Conservation (phyloP, 2,888 invertebrate species). For the Monopis laevigella region DNA sequence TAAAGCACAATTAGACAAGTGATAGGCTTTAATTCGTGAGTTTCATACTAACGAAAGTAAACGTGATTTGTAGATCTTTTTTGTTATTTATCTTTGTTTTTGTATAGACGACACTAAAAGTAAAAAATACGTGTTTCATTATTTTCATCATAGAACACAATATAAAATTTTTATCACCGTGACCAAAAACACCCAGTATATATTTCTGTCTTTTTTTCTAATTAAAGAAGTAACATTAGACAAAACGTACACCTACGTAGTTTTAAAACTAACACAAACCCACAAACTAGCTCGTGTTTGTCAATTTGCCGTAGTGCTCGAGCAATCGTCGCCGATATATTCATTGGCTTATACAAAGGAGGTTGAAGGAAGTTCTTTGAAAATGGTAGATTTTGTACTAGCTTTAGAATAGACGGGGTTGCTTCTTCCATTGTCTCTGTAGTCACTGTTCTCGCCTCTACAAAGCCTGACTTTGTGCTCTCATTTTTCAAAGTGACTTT, state of each 20-base stretch:
- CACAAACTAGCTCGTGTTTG: no score
- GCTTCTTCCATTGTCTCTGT: slow-evolving; percentile 27
- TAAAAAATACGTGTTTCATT: no score
- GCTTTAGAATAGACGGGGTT: slow-evolving; percentile 4
- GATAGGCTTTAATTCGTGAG: no score
- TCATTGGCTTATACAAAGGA: slow-evolving; percentile 2
- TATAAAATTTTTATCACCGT: no score
- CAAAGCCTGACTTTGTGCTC: slow-evolving; percentile 29
- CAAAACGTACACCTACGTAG: neutral
- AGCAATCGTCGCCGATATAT: neutral
- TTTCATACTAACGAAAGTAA: no score
- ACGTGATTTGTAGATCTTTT: no score
- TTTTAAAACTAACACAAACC: neutral
- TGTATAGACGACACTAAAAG: no score
- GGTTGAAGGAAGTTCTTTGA: slow-evolving; percentile 4
- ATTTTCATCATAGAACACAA: no score
- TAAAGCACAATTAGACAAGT: no score
- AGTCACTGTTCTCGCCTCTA: slow-evolving; percentile 17
- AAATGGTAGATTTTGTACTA: slow-evolving; percentile 12
- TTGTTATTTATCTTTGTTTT: no score
- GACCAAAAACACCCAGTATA: neutral
- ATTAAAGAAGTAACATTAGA: neutral
- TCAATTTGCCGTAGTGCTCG: neutral
- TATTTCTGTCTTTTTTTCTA: neutral
- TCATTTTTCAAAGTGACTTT: slow-evolving; percentile 44